A percentile compares a stretch with the other conserved stretches of the same genome.
Conservation (phyloP, 2,113 vertebrate genomes). For the Cephalopterus ornatus region DNA sequence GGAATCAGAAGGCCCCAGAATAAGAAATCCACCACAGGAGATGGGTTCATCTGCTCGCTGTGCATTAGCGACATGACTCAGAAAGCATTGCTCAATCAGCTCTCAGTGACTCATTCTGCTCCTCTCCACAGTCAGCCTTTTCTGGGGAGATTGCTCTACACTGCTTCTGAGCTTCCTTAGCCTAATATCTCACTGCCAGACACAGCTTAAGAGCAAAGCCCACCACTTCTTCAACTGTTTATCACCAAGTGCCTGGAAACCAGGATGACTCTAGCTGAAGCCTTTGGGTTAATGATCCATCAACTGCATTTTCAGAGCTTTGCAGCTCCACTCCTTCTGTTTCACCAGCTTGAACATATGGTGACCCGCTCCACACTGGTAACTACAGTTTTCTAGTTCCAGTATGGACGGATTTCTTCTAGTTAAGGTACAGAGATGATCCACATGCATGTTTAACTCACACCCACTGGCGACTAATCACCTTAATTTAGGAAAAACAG, state of each 20-base stretch:
- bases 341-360: constrained; percentile 15
- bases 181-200: neutral
- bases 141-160: neutral
- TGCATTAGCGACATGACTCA: constrained; percentile 11
- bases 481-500: neutral
- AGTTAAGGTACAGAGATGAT: neutral
- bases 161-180: neutral
- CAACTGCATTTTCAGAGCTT: neutral
- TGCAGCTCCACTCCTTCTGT: neutral
- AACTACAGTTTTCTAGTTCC: neutral
- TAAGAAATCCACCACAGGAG: constrained; percentile 8
- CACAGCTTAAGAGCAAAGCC: neutral
- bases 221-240: neutral
- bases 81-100: constrained; percentile 48
- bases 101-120: constrained; percentile 31
- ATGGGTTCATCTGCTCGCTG: neutral
- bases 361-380: neutral
- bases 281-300: neutral
- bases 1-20: neutral
- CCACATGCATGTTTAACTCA: neutral
- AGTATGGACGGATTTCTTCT: neutral
- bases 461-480: neutral
- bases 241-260: neutral
- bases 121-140: neutral
- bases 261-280: neutral